Conservation (phyloP, 2,888 invertebrate genomes). For the Ferdinandea cuprea region DNA sequence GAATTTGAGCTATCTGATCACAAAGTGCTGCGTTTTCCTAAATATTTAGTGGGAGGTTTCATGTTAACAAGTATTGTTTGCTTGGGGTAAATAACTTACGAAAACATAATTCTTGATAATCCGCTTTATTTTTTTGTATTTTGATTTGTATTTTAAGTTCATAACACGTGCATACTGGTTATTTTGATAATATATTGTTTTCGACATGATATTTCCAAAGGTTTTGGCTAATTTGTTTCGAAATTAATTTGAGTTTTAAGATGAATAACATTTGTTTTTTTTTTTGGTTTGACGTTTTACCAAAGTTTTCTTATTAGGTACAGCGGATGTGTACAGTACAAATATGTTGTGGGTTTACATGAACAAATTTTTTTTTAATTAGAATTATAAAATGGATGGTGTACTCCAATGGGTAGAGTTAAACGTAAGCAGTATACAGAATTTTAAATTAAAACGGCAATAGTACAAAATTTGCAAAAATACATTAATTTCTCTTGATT, state of each 20-base stretch:
- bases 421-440: no score
- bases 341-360: no score
- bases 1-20: slow-evolving; percentile 93
- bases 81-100: slow-evolving; percentile 70
- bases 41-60: slow-evolving; percentile 43
- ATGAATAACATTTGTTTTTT: background rate
- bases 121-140: slow-evolving; percentile 77
- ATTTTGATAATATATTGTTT: slow-evolving; percentile 76
- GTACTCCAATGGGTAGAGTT: no score
- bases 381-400: background rate
- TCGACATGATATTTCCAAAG: slow-evolving; percentile 52
- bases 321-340: slow-evolving; percentile 12
- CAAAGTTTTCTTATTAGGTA: background rate
- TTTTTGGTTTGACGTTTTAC: background rate
- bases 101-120: slow-evolving; percentile 77
- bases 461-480: no score
- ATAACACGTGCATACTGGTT: slow-evolving; percentile 77
- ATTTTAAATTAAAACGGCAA: no score
- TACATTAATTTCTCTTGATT: no score
- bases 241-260: no score
- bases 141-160: slow-evolving; percentile 77
- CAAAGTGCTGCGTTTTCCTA: slow-evolving; percentile 94
- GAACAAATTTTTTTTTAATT: background rate
- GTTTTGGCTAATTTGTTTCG: background rate
- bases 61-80: background rate